Conservation (phyloP, 2,797 vertebrate species). For the Cyclura pinguis region DNA sequence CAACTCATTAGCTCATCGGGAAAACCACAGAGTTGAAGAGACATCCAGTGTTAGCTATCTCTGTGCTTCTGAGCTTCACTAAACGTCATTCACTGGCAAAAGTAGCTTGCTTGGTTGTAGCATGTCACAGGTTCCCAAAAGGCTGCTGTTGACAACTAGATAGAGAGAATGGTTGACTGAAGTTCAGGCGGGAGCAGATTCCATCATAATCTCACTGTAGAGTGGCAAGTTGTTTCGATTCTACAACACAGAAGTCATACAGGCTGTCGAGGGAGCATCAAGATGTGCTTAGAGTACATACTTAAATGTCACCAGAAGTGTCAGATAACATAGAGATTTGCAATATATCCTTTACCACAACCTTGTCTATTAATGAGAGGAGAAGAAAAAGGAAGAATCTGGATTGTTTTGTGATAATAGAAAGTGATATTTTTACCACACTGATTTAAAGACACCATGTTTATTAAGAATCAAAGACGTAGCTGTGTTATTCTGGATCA, state of each 20-base stretch:
- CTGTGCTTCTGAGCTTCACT: not conserved
- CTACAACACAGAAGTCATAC: not conserved
- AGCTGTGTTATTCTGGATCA: too few relatives aligned
- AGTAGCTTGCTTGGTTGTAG: not conserved
- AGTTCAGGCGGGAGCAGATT: not conserved
- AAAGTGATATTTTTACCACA: not conserved
- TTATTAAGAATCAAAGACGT: too few relatives aligned
- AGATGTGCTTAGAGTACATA: not conserved
- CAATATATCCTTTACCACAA: not conserved
- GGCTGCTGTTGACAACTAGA: not conserved
- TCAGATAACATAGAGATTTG: not conserved
- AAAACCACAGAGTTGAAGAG: not conserved
- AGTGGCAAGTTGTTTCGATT: not conserved
- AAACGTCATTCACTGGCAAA: not conserved
- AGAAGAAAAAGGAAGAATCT: not conserved
- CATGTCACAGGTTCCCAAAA: not conserved
- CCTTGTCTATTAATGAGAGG: not conserved
- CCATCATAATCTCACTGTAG: constrained; percentile 5
- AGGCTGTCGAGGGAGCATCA: not conserved
- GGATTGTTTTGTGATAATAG: not conserved
- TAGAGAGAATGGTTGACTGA: not conserved
- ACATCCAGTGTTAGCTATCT: not conserved
- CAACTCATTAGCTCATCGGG: not conserved
- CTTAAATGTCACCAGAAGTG: constrained; percentile 10
- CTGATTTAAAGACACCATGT: not conserved